A percentile compares a stretch with the other conserved stretches of the same genome.
Evolutionary conservation across 2,113 vertebrate genomes (phyloP).

Genomic region (Eublepharis macularius): DNA sequence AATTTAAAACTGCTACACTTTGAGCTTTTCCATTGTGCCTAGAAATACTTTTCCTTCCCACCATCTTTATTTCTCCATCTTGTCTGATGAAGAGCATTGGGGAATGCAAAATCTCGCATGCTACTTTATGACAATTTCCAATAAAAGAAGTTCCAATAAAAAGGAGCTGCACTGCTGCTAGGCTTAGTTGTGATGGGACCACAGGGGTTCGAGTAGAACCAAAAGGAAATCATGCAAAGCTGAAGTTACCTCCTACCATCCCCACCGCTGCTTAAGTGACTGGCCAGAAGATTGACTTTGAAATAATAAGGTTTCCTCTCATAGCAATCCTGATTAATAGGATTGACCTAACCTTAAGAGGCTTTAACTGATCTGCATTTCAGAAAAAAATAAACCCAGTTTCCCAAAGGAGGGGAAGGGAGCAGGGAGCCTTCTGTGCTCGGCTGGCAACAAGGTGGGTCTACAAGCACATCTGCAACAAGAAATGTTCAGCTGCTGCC

Average conservation of each 20-base stretch:
- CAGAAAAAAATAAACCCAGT: slow-evolving; percentile 21
- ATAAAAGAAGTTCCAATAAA: no score
- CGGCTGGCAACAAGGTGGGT: neutral
- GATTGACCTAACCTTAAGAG: slow-evolving; percentile 68
- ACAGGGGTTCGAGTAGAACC: neutral
- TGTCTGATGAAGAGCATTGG: no score
- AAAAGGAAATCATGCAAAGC: neutral
- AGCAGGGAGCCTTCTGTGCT: neutral
- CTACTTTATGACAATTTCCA: no score
- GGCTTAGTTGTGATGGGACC: no score
- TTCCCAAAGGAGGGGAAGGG: slow-evolving; percentile 17
- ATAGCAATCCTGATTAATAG: slow-evolving; percentile 60
- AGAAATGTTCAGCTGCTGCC: neutral
- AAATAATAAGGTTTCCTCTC: slow-evolving; percentile 54
- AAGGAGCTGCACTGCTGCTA: no score
- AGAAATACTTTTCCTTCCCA: no score
- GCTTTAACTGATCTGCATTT: slow-evolving; percentile 62
- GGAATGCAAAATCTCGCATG: no score
- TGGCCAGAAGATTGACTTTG: slow-evolving; percentile 34
- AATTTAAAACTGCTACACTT: no score
- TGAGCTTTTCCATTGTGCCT: no score
- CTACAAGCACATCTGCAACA: neutral
- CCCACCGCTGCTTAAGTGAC: neutral
- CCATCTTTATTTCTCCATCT: no score
- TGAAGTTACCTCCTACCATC: no score